A percentile compares a stretch with the other conserved stretches of the same genome.
phyloP scores from a whole-genome alignment of 2,113 vertebrate genomes.

The Spheniscus mendiculus region DNA sequence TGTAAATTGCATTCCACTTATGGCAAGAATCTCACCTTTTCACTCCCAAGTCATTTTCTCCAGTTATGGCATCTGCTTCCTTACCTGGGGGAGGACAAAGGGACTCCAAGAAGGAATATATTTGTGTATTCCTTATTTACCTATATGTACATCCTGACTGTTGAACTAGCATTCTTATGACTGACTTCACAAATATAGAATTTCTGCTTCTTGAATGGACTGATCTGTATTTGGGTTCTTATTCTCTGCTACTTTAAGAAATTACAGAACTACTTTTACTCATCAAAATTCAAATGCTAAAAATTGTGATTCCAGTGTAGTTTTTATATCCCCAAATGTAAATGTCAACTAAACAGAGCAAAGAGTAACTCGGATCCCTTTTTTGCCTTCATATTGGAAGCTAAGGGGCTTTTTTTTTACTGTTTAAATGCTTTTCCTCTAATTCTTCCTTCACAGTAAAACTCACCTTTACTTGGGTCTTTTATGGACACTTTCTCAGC shows the following conservation, averaged over 20 bases:
- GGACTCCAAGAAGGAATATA: background rate
- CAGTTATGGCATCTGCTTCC: background rate
- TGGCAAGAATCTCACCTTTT: background rate
- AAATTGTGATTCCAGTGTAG: background rate
- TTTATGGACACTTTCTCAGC: background rate
- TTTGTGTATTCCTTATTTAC: background rate
- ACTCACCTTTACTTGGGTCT: background rate
- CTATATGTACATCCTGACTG: background rate
- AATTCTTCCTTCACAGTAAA: background rate
- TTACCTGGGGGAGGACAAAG: background rate
- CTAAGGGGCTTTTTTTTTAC: background rate
- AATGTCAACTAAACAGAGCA: background rate
- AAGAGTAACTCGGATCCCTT: background rate
- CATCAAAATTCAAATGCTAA: background rate
- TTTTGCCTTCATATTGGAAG: background rate
- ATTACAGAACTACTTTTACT: background rate
- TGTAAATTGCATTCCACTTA: background rate
- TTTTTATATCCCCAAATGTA: background rate
- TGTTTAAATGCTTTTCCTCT: background rate
- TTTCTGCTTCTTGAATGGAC: background rate
- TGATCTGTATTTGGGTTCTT: background rate
- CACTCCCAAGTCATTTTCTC: background rate
- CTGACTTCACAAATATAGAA: background rate
- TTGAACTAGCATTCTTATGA: background rate
- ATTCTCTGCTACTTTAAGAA: background rate